Percentiles rank a stretch among this genome's conserved stretches.
Evolutionary conservation across 2,888 invertebrate species (phyloP).

Genomic region (Embidobia sp.): DNA sequence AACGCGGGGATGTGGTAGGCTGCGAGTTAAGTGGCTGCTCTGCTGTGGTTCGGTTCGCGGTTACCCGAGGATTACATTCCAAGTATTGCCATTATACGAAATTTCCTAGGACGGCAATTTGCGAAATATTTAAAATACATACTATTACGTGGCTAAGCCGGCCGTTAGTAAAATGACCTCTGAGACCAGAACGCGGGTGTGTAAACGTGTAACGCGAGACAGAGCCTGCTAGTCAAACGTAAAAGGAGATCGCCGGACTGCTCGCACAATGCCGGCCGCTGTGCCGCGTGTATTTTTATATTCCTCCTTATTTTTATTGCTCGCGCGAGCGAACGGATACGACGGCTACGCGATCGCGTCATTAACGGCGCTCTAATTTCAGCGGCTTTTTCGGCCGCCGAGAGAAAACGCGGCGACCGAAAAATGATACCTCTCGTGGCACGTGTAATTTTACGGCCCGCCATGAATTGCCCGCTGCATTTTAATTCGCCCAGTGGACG

Average conservation of each 20-base stretch:
- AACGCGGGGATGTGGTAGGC: slow-evolving; percentile 62
- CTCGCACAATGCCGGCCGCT: slow-evolving; percentile 2
- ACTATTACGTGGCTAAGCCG: slow-evolving; percentile 73
- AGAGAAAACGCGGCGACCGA: slow-evolving; percentile 35
- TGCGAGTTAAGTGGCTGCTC: slow-evolving; percentile 72
- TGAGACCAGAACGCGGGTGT: slow-evolving; percentile 51
- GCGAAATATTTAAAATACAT: slow-evolving; percentile 81
- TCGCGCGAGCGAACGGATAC: neutral
- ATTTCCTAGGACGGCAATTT: slow-evolving; percentile 81
- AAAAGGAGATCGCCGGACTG: slow-evolving; percentile 49
- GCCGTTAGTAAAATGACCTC: slow-evolving; percentile 66
- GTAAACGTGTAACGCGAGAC: slow-evolving; percentile 53
- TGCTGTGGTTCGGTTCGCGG: slow-evolving; percentile 71
- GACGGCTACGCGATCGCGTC: slow-evolving; percentile 36
- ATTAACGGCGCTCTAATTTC: slow-evolving; percentile 39
- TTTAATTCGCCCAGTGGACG: slow-evolving; percentile 33
- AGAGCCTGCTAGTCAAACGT: slow-evolving; percentile 32
- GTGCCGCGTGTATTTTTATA: slow-evolving; percentile 36
- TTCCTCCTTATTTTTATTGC: slow-evolving; percentile 27
- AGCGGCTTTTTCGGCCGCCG: slow-evolving; percentile 23
- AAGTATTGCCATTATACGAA: slow-evolving; percentile 79
- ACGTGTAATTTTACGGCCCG: slow-evolving; percentile 41
- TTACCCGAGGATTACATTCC: slow-evolving; percentile 77
- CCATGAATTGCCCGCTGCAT: slow-evolving; percentile 20
- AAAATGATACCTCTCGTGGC: slow-evolving; percentile 46